Evolutionary conservation across 1,140 invertebrate species (phyloP).

Genomic region (Idris sp.): DNA sequence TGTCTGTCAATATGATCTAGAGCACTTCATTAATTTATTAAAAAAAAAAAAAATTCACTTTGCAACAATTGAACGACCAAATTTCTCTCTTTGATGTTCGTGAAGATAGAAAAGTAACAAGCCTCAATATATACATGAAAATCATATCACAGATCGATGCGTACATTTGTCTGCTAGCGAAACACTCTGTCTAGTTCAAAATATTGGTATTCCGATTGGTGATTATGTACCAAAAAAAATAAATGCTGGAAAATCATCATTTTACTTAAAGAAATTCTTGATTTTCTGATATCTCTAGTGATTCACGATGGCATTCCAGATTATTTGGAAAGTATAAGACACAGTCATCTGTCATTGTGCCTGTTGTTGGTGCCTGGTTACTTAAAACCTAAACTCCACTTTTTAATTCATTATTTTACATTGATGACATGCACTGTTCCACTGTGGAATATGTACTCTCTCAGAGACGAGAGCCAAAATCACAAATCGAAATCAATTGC

Average conservation of each 20-base stretch:
- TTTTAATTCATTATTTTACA: neutral
- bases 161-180: too few species aligned
- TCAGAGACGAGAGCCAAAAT: neutral
- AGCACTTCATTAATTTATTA: too few species aligned
- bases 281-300: neutral
- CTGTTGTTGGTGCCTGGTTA: neutral
- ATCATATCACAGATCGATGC: too few species aligned
- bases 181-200: neutral
- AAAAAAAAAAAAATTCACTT: too few species aligned
- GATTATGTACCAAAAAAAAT: neutral
- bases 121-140: too few species aligned
- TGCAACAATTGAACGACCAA: too few species aligned
- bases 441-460: neutral
- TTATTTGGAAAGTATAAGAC: neutral
- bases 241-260: neutral
- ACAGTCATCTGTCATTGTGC: neutral
- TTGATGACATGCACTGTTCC: neutral
- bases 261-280: neutral
- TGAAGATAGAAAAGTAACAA: too few species aligned
- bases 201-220: neutral
- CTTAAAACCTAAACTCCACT: slow-evolving; percentile 1
- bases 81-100: too few species aligned
- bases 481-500: neutral
- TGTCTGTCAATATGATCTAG: too few species aligned
- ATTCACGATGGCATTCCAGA: neutral